A percentile compares a stretch with the other conserved stretches of the same genome.
Conservation (phyloP, 2,797 vertebrate species). For the Sebastes elongatus region DNA sequence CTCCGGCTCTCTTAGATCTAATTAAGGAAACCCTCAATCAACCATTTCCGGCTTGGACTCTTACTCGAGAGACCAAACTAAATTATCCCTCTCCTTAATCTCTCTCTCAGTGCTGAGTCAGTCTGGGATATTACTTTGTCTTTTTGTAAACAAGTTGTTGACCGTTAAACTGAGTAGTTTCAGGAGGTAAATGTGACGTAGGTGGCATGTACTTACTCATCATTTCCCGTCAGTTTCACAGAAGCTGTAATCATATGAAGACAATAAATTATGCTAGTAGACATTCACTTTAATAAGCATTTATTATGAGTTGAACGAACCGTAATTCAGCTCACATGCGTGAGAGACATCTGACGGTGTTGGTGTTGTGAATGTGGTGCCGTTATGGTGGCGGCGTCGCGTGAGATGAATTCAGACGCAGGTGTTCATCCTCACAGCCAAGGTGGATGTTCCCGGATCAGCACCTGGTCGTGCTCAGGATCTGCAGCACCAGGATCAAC, state of each 20-base stretch:
- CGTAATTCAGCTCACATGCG: background rate
- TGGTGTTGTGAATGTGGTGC: background rate
- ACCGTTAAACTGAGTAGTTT: slow-evolving; percentile 1
- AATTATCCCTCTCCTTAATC: background rate
- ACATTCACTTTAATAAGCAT: background rate
- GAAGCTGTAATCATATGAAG: background rate
- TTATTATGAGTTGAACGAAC: slow-evolving; percentile 13
- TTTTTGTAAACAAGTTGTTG: slow-evolving; percentile 6
- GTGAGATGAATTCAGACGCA: slow-evolving; percentile 48
- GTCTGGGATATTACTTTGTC: background rate
- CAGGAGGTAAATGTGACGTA: background rate
- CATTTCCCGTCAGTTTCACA: slow-evolving; percentile 10
- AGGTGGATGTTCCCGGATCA: slow-evolving; percentile 47
- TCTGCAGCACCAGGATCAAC: slow-evolving; percentile 62
- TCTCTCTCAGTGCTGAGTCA: slow-evolving; percentile 30
- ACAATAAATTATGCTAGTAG: background rate
- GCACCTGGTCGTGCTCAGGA: slow-evolving; percentile 37
- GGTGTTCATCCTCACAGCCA: slow-evolving; percentile 58
- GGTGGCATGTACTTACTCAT: background rate
- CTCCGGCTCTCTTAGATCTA: slow-evolving; percentile 33
- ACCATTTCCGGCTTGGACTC: slow-evolving; percentile 13
- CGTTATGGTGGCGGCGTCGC: slow-evolving; percentile 1
- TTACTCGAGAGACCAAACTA: background rate
- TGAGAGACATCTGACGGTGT: slow-evolving; percentile 18
- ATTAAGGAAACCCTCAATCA: slow-evolving; percentile 48